These are phyloP conservation scores for Melipona beecheii DNA, from an alignment of 2,888 invertebrate genomes.

Conservation along the genomic window DNA sequence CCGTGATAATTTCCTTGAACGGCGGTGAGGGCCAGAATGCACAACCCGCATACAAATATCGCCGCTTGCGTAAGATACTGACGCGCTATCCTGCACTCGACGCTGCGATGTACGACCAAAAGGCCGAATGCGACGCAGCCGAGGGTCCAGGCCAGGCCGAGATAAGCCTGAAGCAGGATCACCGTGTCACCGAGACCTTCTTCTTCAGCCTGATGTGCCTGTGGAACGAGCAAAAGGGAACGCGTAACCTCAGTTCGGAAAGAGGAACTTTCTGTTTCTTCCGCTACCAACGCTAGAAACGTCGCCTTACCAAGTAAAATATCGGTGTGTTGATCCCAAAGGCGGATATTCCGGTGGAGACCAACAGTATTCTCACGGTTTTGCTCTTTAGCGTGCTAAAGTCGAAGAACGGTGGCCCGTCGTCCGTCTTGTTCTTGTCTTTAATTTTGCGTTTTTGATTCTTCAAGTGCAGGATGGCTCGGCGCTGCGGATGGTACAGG, in stretches of 20 bases:
- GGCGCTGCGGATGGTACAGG: conserved; percentile 93
- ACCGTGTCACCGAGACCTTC: conserved; percentile 89
- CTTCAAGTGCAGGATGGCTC: conserved; percentile 94
- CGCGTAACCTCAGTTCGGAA: neutral
- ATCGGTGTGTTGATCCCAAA: conserved; percentile 95
- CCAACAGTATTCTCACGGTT: conserved; percentile 92
- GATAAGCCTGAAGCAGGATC: conserved; percentile 89
- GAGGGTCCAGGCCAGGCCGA: conserved; percentile 93
- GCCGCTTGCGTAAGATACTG: conserved; percentile 94
- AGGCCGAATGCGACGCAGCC: conserved; percentile 93
- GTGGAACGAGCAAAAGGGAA: neutral
- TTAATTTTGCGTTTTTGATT: conserved; percentile 94
- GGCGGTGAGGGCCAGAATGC: conserved; percentile 91
- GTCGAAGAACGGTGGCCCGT: conserved; percentile 94
- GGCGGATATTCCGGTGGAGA: conserved; percentile 92
- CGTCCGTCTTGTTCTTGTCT: conserved; percentile 91
- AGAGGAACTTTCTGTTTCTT: neutral
- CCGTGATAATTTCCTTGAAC: conserved; percentile 91
- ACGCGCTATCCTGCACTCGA: conserved; percentile 93
- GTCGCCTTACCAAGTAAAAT: conserved; percentile 88
- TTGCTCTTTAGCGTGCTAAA: conserved; percentile 93
- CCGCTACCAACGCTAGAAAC: too few species aligned
- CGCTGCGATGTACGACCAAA: conserved; percentile 92
- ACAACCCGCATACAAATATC: conserved; percentile 91
- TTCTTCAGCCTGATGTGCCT: conserved; percentile 91